Percentiles rank a stretch among this genome's conserved stretches.
These are phyloP conservation scores for Heteropelma amictum DNA, from an alignment of 2,888 invertebrate genomes.

Conservation along the genomic window DNA sequence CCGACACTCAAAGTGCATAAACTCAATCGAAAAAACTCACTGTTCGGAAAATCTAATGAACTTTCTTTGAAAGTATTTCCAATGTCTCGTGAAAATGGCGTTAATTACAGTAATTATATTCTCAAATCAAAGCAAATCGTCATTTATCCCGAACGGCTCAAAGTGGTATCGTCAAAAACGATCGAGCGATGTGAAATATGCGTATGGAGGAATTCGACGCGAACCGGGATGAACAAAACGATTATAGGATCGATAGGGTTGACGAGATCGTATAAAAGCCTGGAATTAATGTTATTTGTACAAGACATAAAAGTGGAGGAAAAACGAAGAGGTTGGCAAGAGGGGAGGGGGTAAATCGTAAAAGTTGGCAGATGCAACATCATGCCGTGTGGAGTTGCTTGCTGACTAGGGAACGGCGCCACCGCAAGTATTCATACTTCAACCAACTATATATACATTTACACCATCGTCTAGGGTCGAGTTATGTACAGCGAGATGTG, in stretches of 20 bases:
- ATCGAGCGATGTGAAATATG: no score
- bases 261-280: slow-evolving; percentile 38
- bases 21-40: no score
- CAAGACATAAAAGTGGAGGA: slow-evolving; percentile 71
- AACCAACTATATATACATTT: background rate
- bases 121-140: no score
- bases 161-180: no score
- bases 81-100: no score
- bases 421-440: slow-evolving; percentile 21
- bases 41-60: no score
- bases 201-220: no score
- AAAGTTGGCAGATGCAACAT: slow-evolving; percentile 54
- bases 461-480: background rate
- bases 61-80: no score
- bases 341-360: slow-evolving; percentile 45
- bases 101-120: no score
- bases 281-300: slow-evolving; percentile 75
- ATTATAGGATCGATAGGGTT: slow-evolving; percentile 27
- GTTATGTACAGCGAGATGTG: slow-evolving; percentile 2
- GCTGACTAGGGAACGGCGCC: slow-evolving; percentile 41
- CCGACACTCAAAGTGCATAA: no score
- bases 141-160: no score
- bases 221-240: background rate
- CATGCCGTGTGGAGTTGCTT: no score
- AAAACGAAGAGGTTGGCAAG: background rate